Evolutionary conservation across 2,113 vertebrate genomes (phyloP).

Genomic region (Heterocephalus glaber): DNA sequence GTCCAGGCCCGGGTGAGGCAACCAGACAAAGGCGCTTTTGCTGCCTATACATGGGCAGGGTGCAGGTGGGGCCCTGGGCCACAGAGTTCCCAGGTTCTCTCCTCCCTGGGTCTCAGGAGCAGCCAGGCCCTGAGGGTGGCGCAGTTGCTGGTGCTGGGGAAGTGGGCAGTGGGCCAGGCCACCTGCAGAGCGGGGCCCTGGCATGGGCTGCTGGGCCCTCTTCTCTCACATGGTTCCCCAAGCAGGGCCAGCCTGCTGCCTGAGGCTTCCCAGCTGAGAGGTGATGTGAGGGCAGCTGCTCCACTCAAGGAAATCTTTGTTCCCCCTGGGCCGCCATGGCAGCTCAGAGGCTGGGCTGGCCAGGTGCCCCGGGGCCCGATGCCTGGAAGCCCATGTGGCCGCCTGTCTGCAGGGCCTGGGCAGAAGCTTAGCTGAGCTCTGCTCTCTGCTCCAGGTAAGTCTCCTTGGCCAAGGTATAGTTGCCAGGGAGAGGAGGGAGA

Average conservation of each 20-base stretch:
- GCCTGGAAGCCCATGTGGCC: background rate
- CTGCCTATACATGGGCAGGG: background rate
- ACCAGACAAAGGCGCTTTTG: background rate
- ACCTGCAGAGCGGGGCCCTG: conserved; percentile 21
- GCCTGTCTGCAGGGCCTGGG: background rate
- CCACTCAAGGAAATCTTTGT: conserved; percentile 72
- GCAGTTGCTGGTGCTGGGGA: background rate
- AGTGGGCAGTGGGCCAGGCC: background rate
- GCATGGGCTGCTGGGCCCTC: background rate
- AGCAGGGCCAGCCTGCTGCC: background rate
- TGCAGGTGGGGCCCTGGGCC: fast-evolving
- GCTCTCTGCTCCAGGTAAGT: background rate
- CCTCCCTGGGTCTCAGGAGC: background rate
- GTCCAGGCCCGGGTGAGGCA: background rate
- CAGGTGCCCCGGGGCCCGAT: background rate
- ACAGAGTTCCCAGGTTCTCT: background rate
- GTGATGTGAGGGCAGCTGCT: conserved; percentile 68
- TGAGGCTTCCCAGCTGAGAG: conserved; percentile 46
- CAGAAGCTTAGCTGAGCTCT: too few species aligned
- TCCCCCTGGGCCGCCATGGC: background rate
- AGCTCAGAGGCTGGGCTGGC: conserved; percentile 44
- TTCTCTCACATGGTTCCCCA: background rate
- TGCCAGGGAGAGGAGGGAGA: background rate
- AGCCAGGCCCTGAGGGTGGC: background rate
- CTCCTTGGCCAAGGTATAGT: background rate